Evolutionary conservation across 2,113 vertebrate genomes (phyloP).

Genomic region (Heloderma charlesbogerti): DNA sequence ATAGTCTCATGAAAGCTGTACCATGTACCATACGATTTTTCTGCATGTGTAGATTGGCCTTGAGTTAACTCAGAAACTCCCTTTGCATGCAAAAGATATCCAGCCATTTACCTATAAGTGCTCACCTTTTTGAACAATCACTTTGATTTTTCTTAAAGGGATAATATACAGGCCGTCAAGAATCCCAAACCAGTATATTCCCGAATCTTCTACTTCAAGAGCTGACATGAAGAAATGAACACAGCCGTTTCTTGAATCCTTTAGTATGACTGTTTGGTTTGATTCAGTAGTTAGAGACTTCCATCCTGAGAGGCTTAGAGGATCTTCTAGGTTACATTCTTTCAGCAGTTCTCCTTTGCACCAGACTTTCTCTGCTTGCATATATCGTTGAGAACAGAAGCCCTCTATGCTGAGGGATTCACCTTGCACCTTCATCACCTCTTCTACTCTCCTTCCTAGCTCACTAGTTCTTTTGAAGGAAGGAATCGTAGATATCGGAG

Average conservation of each 20-base stretch:
- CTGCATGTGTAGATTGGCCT: not conserved
- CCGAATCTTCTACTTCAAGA: constrained; percentile 3
- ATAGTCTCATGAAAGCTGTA: not conserved
- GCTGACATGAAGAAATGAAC: not conserved
- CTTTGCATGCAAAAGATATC: not conserved
- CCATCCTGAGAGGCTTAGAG: not conserved
- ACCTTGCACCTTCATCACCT: not conserved
- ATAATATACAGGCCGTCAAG: not conserved
- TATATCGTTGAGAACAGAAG: constrained; percentile 1
- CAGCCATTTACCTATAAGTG: not conserved
- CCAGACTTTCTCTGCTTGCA: not conserved
- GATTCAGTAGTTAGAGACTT: not conserved
- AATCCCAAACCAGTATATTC: constrained; percentile 25
- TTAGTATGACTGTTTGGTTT: not conserved
- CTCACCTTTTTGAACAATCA: constrained; percentile 22
- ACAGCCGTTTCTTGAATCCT: not conserved
- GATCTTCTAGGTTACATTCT: not conserved
- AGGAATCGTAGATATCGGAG: not conserved
- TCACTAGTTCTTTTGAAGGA: not conserved
- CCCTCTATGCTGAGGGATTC: not conserved
- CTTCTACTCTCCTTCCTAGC: not conserved
- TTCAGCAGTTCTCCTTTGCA: constrained; percentile 14
- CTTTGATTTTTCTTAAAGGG: constrained; percentile 11
- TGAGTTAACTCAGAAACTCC: not conserved
- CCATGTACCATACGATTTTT: not conserved